Conservation (phyloP, 1,140 invertebrate genomes). For the Drosophila quadrilineata region DNA sequence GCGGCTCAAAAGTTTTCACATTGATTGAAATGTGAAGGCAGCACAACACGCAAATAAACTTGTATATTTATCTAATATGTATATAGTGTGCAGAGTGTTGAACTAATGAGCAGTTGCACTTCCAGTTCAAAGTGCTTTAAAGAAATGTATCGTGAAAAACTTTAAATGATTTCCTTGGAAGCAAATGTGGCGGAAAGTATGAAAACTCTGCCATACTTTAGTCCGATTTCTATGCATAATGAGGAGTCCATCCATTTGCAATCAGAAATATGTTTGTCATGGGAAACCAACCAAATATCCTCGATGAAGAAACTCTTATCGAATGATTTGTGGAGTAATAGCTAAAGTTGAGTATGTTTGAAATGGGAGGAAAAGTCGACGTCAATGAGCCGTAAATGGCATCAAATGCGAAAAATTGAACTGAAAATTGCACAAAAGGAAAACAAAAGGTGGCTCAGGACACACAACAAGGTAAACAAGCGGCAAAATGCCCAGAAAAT, state of each 20-base stretch:
- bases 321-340: slow-evolving; percentile 25
- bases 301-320: too few species aligned
- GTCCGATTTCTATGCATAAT: slow-evolving; percentile 46
- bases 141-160: slow-evolving; percentile 53
- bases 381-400: slow-evolving; percentile 53
- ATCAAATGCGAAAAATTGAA: slow-evolving; percentile 55
- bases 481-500: background rate
- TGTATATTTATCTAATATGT: slow-evolving; percentile 21
- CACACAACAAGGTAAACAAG: slow-evolving; percentile 21
- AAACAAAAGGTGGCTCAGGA: background rate
- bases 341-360: background rate
- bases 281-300: too few species aligned
- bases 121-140: slow-evolving; percentile 41
- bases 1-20: slow-evolving; percentile 58
- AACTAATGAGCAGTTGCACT: slow-evolving; percentile 61
- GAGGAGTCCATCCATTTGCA: slow-evolving; percentile 15
- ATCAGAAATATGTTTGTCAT: too few species aligned
- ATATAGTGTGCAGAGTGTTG: slow-evolving; percentile 52
- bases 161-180: slow-evolving; percentile 57
- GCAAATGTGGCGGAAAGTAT: slow-evolving; percentile 53
- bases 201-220: too few species aligned
- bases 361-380: slow-evolving; percentile 16
- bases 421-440: slow-evolving; percentile 60
- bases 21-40: slow-evolving; percentile 64
- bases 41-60: background rate